Conservation (phyloP, 2,888 invertebrate genomes). For the Lamellibrachia columna region DNA sequence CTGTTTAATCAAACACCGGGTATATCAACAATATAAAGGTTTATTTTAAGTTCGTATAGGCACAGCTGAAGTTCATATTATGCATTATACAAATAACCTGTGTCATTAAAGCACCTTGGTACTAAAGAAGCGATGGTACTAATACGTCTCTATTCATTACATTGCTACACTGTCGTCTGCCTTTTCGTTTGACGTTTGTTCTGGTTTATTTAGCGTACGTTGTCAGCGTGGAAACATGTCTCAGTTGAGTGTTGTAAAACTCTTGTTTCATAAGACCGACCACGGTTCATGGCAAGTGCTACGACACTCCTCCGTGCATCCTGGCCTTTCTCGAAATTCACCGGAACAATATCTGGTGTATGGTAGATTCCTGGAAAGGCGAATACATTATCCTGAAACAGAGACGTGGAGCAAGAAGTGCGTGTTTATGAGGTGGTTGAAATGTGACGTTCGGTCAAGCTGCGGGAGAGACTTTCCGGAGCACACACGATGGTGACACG, state of each 20-base stretch:
- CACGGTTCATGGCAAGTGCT: not conserved
- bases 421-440: not conserved
- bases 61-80: no score
- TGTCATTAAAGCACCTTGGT: no score
- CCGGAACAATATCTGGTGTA: not conserved
- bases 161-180: no score
- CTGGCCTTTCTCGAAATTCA: not conserved
- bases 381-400: not conserved
- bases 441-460: not conserved
- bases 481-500: not conserved
- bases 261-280: not conserved
- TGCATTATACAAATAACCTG: no score
- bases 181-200: no score
- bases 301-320: not conserved
- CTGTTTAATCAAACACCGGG: no score
- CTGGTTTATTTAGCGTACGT: not conserved
- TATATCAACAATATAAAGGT: no score
- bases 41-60: no score
- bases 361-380: not conserved
- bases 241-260: not conserved
- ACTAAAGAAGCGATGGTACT: no score
- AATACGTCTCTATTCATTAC: no score
- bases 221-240: not conserved
- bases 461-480: not conserved
- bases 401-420: not conserved